Conservation (phyloP, 2,797 vertebrate species). For the Pseudochirops cupreus region DNA sequence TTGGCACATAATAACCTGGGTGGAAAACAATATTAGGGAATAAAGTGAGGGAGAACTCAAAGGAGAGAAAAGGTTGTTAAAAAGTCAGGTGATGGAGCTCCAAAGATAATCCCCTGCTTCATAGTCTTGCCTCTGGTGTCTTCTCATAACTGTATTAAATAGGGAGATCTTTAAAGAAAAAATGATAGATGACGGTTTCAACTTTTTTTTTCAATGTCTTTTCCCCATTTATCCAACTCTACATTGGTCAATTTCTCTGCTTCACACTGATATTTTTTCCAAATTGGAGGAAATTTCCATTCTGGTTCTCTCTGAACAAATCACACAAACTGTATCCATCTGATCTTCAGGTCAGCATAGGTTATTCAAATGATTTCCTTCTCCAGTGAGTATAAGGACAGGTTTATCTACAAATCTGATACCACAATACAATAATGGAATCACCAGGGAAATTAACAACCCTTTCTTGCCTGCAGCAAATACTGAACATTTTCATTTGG, state of each 20-base stretch:
- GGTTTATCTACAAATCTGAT: not conserved
- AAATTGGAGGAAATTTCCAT: not conserved
- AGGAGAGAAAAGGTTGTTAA: not conserved
- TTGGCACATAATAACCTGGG: not conserved
- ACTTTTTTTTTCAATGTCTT: not conserved
- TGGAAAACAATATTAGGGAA: not conserved
- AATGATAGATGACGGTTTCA: not conserved
- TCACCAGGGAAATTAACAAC: constrained; percentile 37
- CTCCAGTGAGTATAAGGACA: not conserved
- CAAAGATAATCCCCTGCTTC: not conserved
- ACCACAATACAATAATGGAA: not conserved
- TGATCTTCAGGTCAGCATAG: not conserved
- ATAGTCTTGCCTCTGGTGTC: not conserved
- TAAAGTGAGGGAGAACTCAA: not conserved
- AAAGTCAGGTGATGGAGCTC: not conserved
- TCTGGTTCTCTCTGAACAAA: constrained; percentile 1
- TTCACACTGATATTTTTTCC: not conserved
- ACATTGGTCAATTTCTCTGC: not conserved
- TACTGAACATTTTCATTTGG: constrained; percentile 30
- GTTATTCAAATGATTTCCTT: constrained; percentile 15
- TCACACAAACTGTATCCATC: not conserved
- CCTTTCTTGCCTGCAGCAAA: not conserved
- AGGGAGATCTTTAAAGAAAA: not conserved
- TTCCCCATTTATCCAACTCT: not conserved
- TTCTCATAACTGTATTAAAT: constrained; percentile 1